Evolutionary conservation across 35 echinoderm and acorn worm genomes (phyloP), one percentile per base, ranked within the genome.

Genomic region (Apostichopus japonicus): DNA sequence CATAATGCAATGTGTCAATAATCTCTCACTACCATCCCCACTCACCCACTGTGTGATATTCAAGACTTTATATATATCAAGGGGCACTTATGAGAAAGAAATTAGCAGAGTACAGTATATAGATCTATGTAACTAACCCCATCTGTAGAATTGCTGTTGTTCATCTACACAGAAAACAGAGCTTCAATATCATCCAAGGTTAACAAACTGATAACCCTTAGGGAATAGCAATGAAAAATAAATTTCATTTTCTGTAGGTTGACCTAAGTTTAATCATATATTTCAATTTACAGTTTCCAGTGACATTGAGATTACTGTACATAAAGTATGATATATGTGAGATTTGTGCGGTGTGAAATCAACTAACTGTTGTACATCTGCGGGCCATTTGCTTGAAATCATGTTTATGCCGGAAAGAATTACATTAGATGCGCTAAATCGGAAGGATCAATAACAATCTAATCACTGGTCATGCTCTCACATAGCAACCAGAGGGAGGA

Each of bases 391-490:
- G 53, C 8, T 23, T 58, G 14, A 54, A 84, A 84, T 84, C 81
- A 84, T 57, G 81, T 84, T 84, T 84, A 84, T 84, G 81, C 81
- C 54, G 56, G 81, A 84, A 84, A 84, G 81, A 84, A 84, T 84
- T 84, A 84, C 54, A 84, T 84, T 84, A 84, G 81, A 84, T 57
- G 54, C 54, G 6, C 54, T 84, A 59, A 84, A 55, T 57, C 81
- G 53, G 56, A 54, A 84, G 22, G 81, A 84, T 84, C 81, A 84
- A 84, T 84, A 84, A 51, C 81, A 84, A 84, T 84, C 81, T 84
- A 84, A 84, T 84, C 53, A 57, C 81, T 59, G 56, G 81, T 58
- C 81, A 7, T 84, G 81, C 81, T 59, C 53, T 58, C 53, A 7
- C 81, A 57, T 84, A 80, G 78, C 78, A 53, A 27, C 14, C 19